phyloP scores from a whole-genome alignment of 2,113 vertebrate species.

The Eublepharis macularius region DNA sequence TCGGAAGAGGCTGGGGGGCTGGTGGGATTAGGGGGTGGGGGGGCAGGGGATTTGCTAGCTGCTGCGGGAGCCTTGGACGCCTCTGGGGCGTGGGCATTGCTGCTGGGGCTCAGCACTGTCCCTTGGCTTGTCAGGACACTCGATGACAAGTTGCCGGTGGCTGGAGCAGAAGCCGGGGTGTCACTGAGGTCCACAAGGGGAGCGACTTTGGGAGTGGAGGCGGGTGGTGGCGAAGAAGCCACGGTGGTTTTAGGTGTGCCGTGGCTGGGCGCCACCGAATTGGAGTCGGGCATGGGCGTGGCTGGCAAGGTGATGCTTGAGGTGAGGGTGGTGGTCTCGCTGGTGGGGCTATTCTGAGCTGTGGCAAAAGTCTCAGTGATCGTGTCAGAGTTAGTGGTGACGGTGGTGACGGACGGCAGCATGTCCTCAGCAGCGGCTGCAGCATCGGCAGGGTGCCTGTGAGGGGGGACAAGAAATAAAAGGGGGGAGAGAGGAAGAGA shows the following conservation, averaged over 20 bases:
- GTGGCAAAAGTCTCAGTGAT: slow-evolving; percentile 94
- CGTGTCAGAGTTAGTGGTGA: slow-evolving; percentile 95
- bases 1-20: slow-evolving; percentile 74
- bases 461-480: slow-evolving; percentile 85
- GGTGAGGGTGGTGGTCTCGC: slow-evolving; percentile 94
- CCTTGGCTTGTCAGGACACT: slow-evolving; percentile 74
- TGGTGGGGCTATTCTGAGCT: slow-evolving; percentile 95
- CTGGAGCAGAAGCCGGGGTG: slow-evolving; percentile 66
- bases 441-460: slow-evolving; percentile 90
- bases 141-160: slow-evolving; percentile 68
- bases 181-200: slow-evolving; percentile 93
- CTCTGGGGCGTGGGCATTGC: slow-evolving; percentile 57
- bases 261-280: slow-evolving; percentile 63
- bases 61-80: slow-evolving; percentile 69
- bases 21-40: slow-evolving; percentile 62
- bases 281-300: slow-evolving; percentile 77
- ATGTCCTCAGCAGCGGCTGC: slow-evolving; percentile 92
- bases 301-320: slow-evolving; percentile 88
- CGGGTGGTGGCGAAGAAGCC: slow-evolving; percentile 69
- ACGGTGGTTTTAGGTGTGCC: slow-evolving; percentile 73
- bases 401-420: slow-evolving; percentile 90
- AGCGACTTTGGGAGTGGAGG: slow-evolving; percentile 79
- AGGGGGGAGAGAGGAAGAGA: slow-evolving; percentile 85
- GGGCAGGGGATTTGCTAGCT: slow-evolving; percentile 57
- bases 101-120: slow-evolving; percentile 73